A percentile compares a stretch with the other conserved stretches of the same genome.
phyloP scores from a whole-genome alignment of 2,888 invertebrate species.

The Agelastica alni region DNA sequence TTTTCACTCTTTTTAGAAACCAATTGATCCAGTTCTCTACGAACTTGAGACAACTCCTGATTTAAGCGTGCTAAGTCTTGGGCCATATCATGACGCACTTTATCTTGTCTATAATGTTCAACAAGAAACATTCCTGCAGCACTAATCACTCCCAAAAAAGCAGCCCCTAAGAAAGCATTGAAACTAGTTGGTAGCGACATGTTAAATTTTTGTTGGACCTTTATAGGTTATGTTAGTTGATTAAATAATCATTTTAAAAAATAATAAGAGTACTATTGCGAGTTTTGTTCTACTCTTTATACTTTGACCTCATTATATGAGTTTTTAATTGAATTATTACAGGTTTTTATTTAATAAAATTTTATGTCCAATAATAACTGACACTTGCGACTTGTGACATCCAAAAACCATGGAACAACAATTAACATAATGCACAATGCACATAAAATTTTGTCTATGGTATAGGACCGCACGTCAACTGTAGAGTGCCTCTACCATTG shows the following conservation, averaged over 20 bases:
- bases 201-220: not conserved
- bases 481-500: no score
- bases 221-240: not conserved
- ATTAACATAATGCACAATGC: no score
- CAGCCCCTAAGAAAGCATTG: slow-evolving; percentile 49
- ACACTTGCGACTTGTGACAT: no score
- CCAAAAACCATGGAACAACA: no score
- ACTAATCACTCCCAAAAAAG: slow-evolving; percentile 52
- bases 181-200: slow-evolving; percentile 43
- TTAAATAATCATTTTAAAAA: not conserved
- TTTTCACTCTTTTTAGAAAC: slow-evolving; percentile 37
- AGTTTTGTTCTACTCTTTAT: not conserved
- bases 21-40: slow-evolving; percentile 48
- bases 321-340: no score
- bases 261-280: not conserved
- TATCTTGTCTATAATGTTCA: slow-evolving; percentile 52
- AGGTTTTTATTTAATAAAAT: no score
- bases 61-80: slow-evolving; percentile 51
- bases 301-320: not conserved
- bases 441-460: no score
- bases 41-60: slow-evolving; percentile 45
- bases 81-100: slow-evolving; percentile 48
- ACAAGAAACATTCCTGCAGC: slow-evolving; percentile 52
- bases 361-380: no score
- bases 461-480: no score